Evolutionary conservation across 1,140 invertebrate species (phyloP), one percentile per base, ranked within the genome.

Genomic region (Zophobas morio): DNA sequence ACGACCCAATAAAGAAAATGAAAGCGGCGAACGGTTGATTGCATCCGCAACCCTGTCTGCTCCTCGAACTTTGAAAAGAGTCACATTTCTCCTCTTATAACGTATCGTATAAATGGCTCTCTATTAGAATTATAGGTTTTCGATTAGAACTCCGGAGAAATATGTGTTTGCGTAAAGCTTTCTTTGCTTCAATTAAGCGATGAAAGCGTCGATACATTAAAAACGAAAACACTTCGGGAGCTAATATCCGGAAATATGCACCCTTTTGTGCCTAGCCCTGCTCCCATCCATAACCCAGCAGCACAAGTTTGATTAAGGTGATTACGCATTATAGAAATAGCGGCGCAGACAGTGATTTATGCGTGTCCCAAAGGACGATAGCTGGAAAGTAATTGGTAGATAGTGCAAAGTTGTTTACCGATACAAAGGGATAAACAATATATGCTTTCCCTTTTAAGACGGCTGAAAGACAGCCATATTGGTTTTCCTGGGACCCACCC

Each of bases 11-110:
- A 74, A 72, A 54, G 70, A 32, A 63, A 40, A 78, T 75, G 75
- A 78, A 78, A 78, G 72, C 77, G 56, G 70, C 77, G 75, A 66
- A 70, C 66, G 77, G 54, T 34, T 74, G 77, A 78, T 78, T 75
- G 77, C 77, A 75, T 75, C 56, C 70, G 37, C 70, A 56, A 33
- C 57, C 49, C 20, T 51, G 57, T 63, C 57, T 63, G 39, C 37
- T 66, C 39, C 60, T 66, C 39, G 60, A 66, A 40, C 39, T 6
- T 20, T 2, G 49, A 51, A 20, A 4, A 2, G 39, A 42, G 20
- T 66, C 39, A 33, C n/a, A 66, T 33, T 66, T 66, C 42, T 32
- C 39, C 8, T 8, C 8, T 35, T 42, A 42, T 66, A 60, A 60
- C 37, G 36, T 60, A 60, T 60, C 42, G 49, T 47, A 75, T 75